Base-by-base conservation (phyloP, 2,797 vertebrate genomes). In the Anomalospiza imberbis region DNA sequence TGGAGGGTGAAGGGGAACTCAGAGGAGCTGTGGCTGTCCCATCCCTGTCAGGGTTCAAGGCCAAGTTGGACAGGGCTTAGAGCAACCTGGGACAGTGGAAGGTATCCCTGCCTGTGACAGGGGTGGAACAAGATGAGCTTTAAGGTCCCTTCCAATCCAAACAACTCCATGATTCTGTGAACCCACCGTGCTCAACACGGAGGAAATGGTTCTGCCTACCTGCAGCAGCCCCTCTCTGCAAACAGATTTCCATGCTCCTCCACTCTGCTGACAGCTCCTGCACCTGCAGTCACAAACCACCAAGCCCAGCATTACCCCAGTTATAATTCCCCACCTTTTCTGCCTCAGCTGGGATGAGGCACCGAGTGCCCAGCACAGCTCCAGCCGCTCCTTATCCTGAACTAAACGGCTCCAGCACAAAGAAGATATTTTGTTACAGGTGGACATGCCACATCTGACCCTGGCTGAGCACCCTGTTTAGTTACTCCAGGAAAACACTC, bases 151-250 rank as follows among this genome's bases (percentile, higher is more conserved):
- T 75, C 50, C 63, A 50, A 36, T 20, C 32, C 50, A 50, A 70
- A 66, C 12, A n/a, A 50, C 18, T 57, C 36, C 44, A 14, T 17
- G 32, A 29, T 48, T 68, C 48, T 21, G 6, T 15, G 71, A 87
- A 60, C 95, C 98, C 97, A 98, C 98, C 96, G 17, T 97, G 98
- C 72, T 98, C 98, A 11, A 98, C 38, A 66, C 97, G 97, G 88
- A 98, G 96, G 74, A 97, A 97, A 91, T 97, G 98, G 82, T 95
- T 98, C 68, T 98, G 98, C 68, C 98, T 97, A 34, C 95, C 96
- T 97, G 96, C 98, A 98, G 96, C 98, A 99, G 22, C 97, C 91
- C 73, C 98, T 97, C 85, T 98, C 97, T 66, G 97, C 94, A 66
- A 97, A 98, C 78, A 98, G 85, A 85, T 98, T 98, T 79, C 96